Evolutionary conservation across 2,797 vertebrate species (phyloP).

Genomic region (Clarias pachynema): DNA sequence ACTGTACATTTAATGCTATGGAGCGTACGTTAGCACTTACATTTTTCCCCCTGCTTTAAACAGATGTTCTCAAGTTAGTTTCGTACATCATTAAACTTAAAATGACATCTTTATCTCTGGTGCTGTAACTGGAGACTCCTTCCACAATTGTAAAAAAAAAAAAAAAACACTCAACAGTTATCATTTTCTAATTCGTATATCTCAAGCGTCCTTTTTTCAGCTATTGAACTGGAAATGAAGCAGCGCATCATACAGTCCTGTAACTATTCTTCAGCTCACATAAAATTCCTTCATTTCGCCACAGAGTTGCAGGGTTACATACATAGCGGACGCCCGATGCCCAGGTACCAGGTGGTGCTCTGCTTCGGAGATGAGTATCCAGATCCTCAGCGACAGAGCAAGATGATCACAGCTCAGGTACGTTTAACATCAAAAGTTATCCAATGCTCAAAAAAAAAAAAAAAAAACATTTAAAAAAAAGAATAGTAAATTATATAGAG

Average conservation of each 20-base stretch:
- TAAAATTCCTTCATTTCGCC: constrained; percentile 15
- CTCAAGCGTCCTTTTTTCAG: not conserved
- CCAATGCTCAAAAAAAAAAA: not conserved
- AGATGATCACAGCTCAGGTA: constrained; percentile 91
- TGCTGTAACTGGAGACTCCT: not conserved
- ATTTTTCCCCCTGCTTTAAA: not conserved
- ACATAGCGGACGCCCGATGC: constrained; percentile 85
- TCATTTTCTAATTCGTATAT: not conserved
- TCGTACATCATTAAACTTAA: not conserved
- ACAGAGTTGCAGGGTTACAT: constrained; percentile 90
- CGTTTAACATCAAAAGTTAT: not conserved
- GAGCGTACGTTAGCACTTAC: not conserved
- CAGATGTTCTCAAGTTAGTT: not conserved
- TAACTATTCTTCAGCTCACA: not conserved
- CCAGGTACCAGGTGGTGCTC: constrained; percentile 87
- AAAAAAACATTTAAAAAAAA: not conserved
- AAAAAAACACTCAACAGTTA: not conserved
- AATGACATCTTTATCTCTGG: not conserved
- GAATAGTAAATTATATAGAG: not conserved
- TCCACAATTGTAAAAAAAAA: not conserved
- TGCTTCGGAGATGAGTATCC: constrained; percentile 97
- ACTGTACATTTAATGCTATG: not conserved
- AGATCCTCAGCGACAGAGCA: constrained; percentile 88
- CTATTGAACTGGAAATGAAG: not conserved
- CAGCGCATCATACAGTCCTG: not conserved